Evolutionary conservation across 2,113 vertebrate species (phyloP).

Genomic region (Spea bombifrons): DNA sequence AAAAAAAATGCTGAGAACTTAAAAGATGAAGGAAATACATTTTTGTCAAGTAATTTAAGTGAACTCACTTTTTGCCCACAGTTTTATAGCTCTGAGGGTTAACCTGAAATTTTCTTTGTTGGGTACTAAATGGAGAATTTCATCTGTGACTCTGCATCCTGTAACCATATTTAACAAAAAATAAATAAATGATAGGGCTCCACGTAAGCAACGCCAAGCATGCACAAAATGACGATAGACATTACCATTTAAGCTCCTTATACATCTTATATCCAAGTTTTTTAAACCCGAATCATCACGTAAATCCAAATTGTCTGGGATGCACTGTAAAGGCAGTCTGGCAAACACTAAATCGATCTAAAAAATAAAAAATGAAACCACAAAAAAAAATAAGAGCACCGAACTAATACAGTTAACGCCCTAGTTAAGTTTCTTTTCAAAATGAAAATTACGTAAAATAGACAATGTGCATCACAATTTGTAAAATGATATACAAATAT

Average conservation of each 20-base stretch:
- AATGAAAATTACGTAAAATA: too few species aligned
- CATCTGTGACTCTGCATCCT: constrained; percentile 97
- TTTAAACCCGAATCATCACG: constrained; percentile 84
- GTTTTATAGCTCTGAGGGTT: constrained; percentile 88
- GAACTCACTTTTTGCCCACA: constrained; percentile 96
- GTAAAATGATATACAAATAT: too few species aligned
- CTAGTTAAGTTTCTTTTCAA: too few species aligned
- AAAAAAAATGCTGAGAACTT: neutral
- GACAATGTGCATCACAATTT: too few species aligned
- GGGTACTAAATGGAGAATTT: constrained; percentile 94
- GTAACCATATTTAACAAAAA: constrained; percentile 16
- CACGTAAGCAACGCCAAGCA: too few species aligned
- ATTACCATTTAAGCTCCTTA: constrained; percentile 93
- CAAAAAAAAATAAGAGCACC: too few species aligned
- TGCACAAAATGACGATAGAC: neutral
- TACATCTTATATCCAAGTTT: constrained; percentile 92
- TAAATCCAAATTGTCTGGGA: constrained; percentile 93
- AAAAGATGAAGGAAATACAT: neutral
- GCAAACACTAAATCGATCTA: constrained; percentile 97
- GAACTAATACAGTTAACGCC: too few species aligned
- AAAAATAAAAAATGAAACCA: neutral
- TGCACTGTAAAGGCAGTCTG: constrained; percentile 80
- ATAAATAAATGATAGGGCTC: neutral
- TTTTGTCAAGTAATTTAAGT: neutral
- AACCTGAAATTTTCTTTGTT: constrained; percentile 95